phyloP scores from a whole-genome alignment of 2,888 invertebrate species.

The Celastrina argiolus region DNA sequence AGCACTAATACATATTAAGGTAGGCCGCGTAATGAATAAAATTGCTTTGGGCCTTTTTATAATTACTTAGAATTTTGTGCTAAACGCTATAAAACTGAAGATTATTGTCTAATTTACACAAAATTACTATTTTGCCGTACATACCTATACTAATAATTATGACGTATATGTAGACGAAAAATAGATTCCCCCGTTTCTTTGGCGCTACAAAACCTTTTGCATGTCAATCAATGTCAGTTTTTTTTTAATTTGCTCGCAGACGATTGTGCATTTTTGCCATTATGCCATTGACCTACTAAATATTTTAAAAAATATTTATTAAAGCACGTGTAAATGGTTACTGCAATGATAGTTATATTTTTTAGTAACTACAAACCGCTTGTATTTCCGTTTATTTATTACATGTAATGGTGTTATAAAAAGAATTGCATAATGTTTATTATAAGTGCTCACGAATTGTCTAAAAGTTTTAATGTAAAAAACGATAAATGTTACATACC shows the following conservation, averaged over 20 bases:
- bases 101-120: conserved; percentile 3
- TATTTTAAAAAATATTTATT: not conserved
- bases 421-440: not conserved
- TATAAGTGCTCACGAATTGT: not conserved
- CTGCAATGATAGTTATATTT: not conserved
- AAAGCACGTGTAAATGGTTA: not conserved
- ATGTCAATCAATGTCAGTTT: conserved; percentile 17
- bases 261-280: conserved; percentile 1
- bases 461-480: too few species aligned
- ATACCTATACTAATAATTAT: conserved; percentile 16
- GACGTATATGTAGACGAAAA: not conserved
- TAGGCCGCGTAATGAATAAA: not conserved
- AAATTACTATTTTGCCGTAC: not conserved
- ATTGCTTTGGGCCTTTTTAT: not conserved
- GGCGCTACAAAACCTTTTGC: conserved; percentile 4
- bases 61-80: conserved; percentile 5
- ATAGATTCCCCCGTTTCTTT: not conserved
- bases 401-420: not conserved
- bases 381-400: conserved; percentile 4
- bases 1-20: not conserved
- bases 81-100: not conserved
- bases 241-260: not conserved
- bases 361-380: not conserved
- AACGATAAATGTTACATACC: too few species aligned
- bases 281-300: not conserved